Evolutionary conservation across 2,888 invertebrate genomes (phyloP).

Genomic region (Eudasyphora cyanicolor): DNA sequence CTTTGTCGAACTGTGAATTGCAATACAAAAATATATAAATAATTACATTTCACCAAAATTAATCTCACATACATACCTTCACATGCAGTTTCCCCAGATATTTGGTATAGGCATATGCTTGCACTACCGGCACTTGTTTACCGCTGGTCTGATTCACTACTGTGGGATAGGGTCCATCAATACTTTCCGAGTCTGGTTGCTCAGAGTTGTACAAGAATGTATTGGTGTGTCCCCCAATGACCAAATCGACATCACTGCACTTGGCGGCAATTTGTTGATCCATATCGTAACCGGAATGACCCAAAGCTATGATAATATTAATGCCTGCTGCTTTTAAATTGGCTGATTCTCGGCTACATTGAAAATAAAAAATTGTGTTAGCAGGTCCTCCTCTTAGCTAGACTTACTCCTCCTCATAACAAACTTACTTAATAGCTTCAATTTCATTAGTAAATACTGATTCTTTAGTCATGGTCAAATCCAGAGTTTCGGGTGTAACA

Average conservation of each 20-base stretch:
- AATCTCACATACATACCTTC: no score
- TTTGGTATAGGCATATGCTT: slow-evolving; percentile 95
- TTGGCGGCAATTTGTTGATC: slow-evolving; percentile 89
- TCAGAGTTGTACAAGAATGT: slow-evolving; percentile 92
- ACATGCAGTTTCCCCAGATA: slow-evolving; percentile 90
- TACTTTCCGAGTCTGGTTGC: slow-evolving; percentile 85
- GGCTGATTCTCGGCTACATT: slow-evolving; percentile 82
- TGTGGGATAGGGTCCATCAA: slow-evolving; percentile 89
- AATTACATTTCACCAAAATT: not conserved
- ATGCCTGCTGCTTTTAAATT: slow-evolving; percentile 84
- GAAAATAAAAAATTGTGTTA: not conserved
- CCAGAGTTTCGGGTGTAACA: slow-evolving; percentile 89
- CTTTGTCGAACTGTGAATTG: slow-evolving; percentile 83
- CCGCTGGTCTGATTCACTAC: slow-evolving; percentile 86
- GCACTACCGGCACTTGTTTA: slow-evolving; percentile 89
- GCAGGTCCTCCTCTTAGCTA: not conserved
- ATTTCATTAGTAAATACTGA: slow-evolving; percentile 87
- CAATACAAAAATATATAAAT: not conserved
- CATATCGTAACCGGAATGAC: slow-evolving; percentile 91
- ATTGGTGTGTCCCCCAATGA: slow-evolving; percentile 93
- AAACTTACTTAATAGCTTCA: slow-evolving; percentile 81
- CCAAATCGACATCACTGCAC: slow-evolving; percentile 90
- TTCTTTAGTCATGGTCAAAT: slow-evolving; percentile 81
- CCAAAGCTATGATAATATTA: slow-evolving; percentile 91
- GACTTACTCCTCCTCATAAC: no score